A percentile compares a stretch with the other conserved stretches of the same genome.
phyloP scores from a whole-genome alignment of 2,113 vertebrate genomes.

The Chloroceryle aenea region DNA sequence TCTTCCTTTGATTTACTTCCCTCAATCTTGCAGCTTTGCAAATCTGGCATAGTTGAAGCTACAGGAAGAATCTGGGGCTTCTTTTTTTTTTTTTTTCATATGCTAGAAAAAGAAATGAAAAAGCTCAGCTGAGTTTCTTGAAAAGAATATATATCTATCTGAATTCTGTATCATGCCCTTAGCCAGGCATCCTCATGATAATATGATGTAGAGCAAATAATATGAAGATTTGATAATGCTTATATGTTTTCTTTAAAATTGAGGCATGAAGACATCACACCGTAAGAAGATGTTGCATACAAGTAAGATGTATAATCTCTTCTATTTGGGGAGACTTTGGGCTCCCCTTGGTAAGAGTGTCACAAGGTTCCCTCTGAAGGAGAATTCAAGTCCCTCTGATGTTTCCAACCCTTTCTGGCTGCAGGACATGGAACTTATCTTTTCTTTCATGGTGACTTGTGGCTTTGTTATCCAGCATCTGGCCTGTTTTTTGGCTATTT shows the following conservation, averaged over 20 bases:
- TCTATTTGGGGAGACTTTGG: neutral
- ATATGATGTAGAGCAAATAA: neutral
- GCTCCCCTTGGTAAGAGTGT: neutral
- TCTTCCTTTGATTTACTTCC: slow-evolving; percentile 5
- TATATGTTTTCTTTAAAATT: neutral
- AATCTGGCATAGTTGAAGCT: neutral
- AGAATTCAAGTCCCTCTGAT: neutral
- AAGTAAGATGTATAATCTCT: neutral
- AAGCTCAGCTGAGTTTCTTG: neutral
- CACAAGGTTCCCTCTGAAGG: neutral
- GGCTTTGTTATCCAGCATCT: neutral
- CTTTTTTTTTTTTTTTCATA: neutral
- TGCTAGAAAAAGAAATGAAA: neutral
- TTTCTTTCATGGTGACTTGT: neutral
- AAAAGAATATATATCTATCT: neutral
- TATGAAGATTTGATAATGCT: neutral
- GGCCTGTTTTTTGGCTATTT: slow-evolving; percentile 8
- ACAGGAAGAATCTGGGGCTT: neutral
- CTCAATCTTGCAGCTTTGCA: slow-evolving; percentile 1
- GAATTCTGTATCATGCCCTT: neutral
- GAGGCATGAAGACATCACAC: neutral
- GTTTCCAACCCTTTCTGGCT: neutral
- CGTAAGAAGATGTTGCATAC: neutral
- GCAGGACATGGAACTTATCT: neutral
- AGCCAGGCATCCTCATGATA: neutral